A percentile compares a stretch with the other conserved stretches of the same genome.
phyloP scores from a whole-genome alignment of 2,888 invertebrate genomes.

The Cantharis lateralis region DNA sequence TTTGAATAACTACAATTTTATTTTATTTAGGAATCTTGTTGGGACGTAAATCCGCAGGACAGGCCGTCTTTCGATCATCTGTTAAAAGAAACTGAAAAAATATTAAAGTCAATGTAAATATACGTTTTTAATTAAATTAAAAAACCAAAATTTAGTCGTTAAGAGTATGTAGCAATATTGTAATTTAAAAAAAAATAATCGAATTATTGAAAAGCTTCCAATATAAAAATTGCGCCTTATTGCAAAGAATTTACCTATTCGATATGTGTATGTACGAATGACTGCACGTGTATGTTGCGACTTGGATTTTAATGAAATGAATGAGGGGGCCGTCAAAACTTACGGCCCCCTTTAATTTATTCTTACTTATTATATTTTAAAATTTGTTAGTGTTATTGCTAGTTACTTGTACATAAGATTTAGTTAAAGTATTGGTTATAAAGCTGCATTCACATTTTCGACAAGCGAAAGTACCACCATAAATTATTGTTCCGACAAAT shows the following conservation, averaged over 20 bases:
- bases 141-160: conserved; percentile 36
- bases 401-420: conserved; percentile 24
- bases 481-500: neutral
- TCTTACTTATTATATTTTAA: conserved; percentile 20
- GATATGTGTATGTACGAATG: neutral
- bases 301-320: neutral
- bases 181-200: conserved; percentile 5
- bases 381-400: conserved; percentile 5
- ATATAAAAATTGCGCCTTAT: conserved; percentile 25
- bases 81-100: conserved; percentile 58
- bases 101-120: conserved; percentile 55
- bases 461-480: no score
- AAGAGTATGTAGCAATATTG: conserved; percentile 24
- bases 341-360: conserved; percentile 2
- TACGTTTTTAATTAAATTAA: conserved; percentile 17
- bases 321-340: neutral
- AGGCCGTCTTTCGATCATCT: conserved; percentile 71
- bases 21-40: conserved; percentile 62
- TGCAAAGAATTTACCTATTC: conserved; percentile 24
- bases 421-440: conserved; percentile 9
- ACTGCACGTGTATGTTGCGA: neutral
- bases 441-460: neutral
- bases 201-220: conserved; percentile 26
- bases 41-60: conserved; percentile 69
- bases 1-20: neutral